Percentiles rank a stretch among this genome's conserved stretches.
Conservation (phyloP, 2,113 vertebrate species). For the Psittacus erithacus region DNA sequence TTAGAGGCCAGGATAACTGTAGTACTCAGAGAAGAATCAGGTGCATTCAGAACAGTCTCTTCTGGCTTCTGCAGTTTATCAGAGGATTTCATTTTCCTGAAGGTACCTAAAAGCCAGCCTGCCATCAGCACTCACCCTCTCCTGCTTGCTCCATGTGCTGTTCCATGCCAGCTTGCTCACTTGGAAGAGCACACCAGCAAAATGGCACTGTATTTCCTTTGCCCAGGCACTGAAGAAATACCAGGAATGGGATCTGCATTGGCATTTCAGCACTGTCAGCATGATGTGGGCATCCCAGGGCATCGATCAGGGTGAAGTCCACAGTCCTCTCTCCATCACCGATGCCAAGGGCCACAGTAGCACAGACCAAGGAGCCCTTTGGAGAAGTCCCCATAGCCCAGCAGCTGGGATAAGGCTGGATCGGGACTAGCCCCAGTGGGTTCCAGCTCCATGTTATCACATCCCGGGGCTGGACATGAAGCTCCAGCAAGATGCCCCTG, state of each 20-base stretch:
- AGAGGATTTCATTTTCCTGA: background rate
- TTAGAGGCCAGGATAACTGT: background rate
- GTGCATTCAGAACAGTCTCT: background rate
- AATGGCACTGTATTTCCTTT: fast-evolving
- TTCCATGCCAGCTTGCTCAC: background rate
- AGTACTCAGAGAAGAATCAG: background rate
- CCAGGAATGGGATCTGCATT: fast-evolving
- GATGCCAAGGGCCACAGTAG: fast-evolving
- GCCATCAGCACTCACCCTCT: background rate
- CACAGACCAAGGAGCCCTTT: fast-evolving
- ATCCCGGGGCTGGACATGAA: background rate
- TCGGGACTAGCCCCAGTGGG: background rate
- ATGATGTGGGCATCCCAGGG: background rate
- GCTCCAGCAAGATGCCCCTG: fast-evolving
- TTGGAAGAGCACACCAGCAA: background rate
- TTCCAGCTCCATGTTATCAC: background rate
- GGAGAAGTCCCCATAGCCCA: background rate
- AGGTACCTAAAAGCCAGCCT: background rate
- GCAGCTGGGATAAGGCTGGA: fast-evolving
- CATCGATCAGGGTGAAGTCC: background rate
- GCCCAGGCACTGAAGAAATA: fast-evolving
- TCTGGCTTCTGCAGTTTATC: background rate
- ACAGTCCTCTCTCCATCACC: background rate
- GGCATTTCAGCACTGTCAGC: fast-evolving
- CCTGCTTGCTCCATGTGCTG: fast-evolving